These are phyloP conservation scores for Shinisaurus crocodilurus DNA, from an alignment of 2,113 vertebrate species.

Conservation along the genomic window DNA sequence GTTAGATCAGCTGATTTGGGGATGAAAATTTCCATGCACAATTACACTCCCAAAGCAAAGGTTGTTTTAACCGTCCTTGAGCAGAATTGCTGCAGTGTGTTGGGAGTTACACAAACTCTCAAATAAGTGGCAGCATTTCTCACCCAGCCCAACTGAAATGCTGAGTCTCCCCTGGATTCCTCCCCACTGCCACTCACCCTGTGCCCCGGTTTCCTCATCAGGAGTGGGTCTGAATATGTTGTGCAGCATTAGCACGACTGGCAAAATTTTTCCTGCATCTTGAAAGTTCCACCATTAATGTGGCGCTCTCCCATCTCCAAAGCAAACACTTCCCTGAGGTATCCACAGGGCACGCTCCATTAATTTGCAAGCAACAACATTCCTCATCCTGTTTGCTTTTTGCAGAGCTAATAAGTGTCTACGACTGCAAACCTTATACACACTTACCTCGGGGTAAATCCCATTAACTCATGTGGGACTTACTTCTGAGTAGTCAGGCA, in stretches of 20 bases:
- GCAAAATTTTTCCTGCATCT: background rate
- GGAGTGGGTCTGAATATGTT: background rate
- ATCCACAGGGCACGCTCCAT: background rate
- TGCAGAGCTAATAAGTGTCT: background rate
- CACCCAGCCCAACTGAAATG: background rate
- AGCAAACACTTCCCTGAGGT: background rate
- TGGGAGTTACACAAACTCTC: fast-evolving
- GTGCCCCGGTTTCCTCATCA: background rate
- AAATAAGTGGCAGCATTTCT: background rate
- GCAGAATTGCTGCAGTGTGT: slow-evolving; percentile 33
- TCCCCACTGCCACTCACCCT: background rate
- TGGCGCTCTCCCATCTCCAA: background rate
- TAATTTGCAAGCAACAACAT: background rate
- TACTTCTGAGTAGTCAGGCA: too few species aligned
- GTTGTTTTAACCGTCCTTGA: slow-evolving; percentile 16
- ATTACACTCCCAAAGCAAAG: fast-evolving
- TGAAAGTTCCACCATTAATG: background rate
- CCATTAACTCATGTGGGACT: too few species aligned
- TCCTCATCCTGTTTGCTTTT: background rate
- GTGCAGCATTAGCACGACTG: background rate
- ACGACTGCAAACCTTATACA: too few species aligned
- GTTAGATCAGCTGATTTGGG: background rate
- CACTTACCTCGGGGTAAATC: too few species aligned
- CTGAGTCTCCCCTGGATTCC: background rate
- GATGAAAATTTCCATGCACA: slow-evolving; percentile 43